Base-by-base conservation (phyloP, 2,797 vertebrate genomes). In the Miichthys miiuy region DNA sequence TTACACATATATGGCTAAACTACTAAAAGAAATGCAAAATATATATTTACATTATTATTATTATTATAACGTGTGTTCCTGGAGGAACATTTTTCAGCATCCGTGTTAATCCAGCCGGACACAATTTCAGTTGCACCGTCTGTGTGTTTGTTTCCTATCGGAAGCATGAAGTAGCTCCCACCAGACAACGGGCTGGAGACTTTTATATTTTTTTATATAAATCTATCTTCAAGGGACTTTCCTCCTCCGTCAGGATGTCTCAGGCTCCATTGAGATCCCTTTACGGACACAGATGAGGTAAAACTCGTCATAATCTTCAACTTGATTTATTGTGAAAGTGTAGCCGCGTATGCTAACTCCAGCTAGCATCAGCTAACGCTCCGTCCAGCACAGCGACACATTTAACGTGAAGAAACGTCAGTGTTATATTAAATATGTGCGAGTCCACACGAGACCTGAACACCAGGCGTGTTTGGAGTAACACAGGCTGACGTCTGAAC, bases 251-350 rank as follows among this genome's bases (percentile, higher is more conserved):
- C 92, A 92, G 58, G 87, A 98, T 99, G 98, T 99, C 98, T 91
- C 97, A 98, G 98, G 98, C 27, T 99, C 98, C 12, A 99, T 99
- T n/a, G 98, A 99, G 96, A 99, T 99, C 95, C 98, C 98, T 68
- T 91, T 99, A 42, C 96, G 98, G 98, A 99, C 95, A 99, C 98
- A 0, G 98, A 99, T 78, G 98, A 99, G 97, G 98, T 96, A 91
- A 94, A 92, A 60, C 7, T 13, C 10, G 2, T 51, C 9, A n/a
- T 51, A 12, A 51, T n/a, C 11, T 1, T 47, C 1, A 42, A 69
- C 6, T n/a, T 23, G 5, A 30, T 56, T 71, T 46, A 12, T 50
- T 65, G 14, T 73, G 46, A 65, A 9, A 50, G 48, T 42, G 23
- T 87, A 84, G 77, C 80, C 7, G 1, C 8, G 12, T 1, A 60